These are phyloP conservation scores for Gallinago paraguaiae DNA, from an alignment of 2,113 vertebrate species.

Conservation along the genomic window DNA sequence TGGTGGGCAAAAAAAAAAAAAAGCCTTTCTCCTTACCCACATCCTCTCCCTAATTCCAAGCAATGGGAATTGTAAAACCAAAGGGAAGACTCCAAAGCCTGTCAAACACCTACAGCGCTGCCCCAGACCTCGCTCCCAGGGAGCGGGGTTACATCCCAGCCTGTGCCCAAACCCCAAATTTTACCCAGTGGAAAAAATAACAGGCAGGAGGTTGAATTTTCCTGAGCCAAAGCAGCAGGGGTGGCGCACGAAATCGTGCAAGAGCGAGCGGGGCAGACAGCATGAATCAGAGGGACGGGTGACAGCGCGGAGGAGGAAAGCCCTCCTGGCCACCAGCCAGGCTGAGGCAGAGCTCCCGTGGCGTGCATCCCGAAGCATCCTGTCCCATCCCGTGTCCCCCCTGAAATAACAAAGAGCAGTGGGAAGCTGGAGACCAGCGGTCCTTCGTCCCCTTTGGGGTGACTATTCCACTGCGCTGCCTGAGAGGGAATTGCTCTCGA, in stretches of 20 bases:
- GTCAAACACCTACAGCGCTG: background rate
- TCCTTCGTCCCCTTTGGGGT: background rate
- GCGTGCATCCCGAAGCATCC: background rate
- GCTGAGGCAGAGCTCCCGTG: background rate
- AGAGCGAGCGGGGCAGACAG: background rate
- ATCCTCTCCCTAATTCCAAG: background rate
- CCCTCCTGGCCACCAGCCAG: conserved; percentile 13
- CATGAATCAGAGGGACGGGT: conserved; percentile 6
- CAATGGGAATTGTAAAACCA: background rate
- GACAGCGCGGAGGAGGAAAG: conserved; percentile 58
- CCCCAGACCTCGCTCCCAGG: background rate
- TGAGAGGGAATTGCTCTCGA: background rate
- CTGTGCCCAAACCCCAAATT: background rate
- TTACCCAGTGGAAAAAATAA: background rate
- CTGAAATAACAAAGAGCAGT: background rate
- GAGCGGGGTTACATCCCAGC: background rate
- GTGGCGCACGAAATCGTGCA: background rate
- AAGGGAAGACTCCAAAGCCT: background rate
- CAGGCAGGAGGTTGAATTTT: background rate
- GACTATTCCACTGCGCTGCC: background rate
- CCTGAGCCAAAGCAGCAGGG: background rate
- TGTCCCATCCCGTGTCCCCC: background rate
- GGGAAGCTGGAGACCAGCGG: background rate
- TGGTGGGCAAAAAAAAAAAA: background rate
- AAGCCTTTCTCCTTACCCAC: background rate